Evolutionary conservation across 2,888 invertebrate species (phyloP).

Genomic region (Nymphalis c-album): DNA sequence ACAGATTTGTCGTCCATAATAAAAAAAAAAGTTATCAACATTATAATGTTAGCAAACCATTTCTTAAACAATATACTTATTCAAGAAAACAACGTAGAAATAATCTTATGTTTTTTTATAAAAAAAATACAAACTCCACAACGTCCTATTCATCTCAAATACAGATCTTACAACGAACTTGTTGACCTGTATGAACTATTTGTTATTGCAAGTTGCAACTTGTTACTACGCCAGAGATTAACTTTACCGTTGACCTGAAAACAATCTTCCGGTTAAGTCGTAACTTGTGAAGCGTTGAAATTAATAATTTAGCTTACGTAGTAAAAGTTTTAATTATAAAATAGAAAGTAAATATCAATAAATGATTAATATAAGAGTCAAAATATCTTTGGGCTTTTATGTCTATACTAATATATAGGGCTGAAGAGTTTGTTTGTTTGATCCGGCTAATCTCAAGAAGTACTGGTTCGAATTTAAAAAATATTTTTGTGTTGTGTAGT

Average conservation of each 20-base stretch:
- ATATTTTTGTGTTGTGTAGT: too few relatives aligned
- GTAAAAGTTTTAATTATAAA: neutral
- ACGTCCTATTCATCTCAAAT: neutral
- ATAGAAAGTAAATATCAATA: too few relatives aligned
- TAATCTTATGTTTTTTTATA: neutral
- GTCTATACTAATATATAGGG: too few relatives aligned
- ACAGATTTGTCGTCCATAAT: too few relatives aligned
- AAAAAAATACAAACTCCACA: neutral
- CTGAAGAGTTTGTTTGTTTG: too few relatives aligned
- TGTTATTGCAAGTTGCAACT: neutral
- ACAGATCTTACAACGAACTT: neutral
- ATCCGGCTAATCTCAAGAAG: too few relatives aligned
- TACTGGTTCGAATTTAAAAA: too few relatives aligned
- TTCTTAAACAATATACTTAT: neutral
- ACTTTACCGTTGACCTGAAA: conserved; percentile 10
- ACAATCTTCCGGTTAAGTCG: conserved; percentile 1
- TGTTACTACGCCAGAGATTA: conserved; percentile 5
- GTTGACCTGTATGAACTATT: conserved; percentile 7
- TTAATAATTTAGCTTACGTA: neutral
- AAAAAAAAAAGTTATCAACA: too few relatives aligned
- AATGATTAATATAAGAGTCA: too few relatives aligned
- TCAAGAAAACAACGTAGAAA: neutral
- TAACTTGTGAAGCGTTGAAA: conserved; percentile 1
- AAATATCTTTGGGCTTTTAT: too few relatives aligned
- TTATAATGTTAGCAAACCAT: neutral